Conservation (phyloP, 2,888 invertebrate species). For the Idaea biselata region DNA sequence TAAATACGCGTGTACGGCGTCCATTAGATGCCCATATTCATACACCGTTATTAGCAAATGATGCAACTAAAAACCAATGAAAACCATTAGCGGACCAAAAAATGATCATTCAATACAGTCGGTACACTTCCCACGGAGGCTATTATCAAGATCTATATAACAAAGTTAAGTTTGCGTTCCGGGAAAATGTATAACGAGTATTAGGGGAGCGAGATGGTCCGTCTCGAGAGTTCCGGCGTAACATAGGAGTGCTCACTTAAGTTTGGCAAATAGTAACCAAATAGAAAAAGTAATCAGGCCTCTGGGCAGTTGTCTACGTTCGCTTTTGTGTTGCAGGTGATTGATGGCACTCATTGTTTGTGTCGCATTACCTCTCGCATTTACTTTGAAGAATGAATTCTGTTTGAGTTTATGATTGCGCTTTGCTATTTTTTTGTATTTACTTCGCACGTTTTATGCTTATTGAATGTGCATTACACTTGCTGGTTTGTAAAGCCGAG, state of each 20-base stretch:
- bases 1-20: conserved; percentile 13
- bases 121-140: conserved; percentile 60
- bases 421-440: conserved; percentile 43
- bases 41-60: conserved; percentile 35
- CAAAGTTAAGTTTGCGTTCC: conserved; percentile 37
- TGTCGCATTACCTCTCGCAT: conserved; percentile 69
- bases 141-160: conserved; percentile 50
- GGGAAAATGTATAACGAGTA: conserved; percentile 26
- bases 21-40: conserved; percentile 21
- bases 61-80: conserved; percentile 54
- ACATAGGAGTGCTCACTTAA: conserved; percentile 29
- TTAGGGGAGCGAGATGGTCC: conserved; percentile 14
- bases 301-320: conserved; percentile 61
- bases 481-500: not conserved
- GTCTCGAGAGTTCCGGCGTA: not conserved
- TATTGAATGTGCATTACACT: conserved; percentile 14
- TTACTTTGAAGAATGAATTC: conserved; percentile 70
- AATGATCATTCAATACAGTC: conserved; percentile 62
- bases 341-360: conserved; percentile 68
- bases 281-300: conserved; percentile 56
- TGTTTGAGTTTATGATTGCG: conserved; percentile 64
- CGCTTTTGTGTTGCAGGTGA: conserved; percentile 70
- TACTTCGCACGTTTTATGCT: conserved; percentile 35
- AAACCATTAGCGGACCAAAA: conserved; percentile 56
- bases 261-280: conserved; percentile 43